phyloP scores from a whole-genome alignment of 2,797 vertebrate genomes.

The Sarcoramphus papa region DNA sequence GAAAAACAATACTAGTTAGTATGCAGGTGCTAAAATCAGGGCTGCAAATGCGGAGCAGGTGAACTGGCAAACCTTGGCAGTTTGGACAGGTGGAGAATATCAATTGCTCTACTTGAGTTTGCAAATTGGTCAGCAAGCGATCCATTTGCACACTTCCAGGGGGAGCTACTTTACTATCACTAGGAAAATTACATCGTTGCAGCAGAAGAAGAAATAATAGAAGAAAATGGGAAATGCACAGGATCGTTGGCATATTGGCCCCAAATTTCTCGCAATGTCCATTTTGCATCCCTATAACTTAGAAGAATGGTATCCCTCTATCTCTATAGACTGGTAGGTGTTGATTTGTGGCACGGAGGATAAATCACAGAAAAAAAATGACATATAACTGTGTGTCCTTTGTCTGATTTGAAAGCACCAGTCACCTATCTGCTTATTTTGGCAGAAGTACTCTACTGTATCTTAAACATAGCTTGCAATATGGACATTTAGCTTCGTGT shows the following conservation, averaged over 20 bases:
- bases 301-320: conserved; percentile 75
- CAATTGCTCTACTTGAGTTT: background rate
- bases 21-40: background rate
- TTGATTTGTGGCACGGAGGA: conserved; percentile 76
- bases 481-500: background rate
- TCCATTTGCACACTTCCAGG: background rate
- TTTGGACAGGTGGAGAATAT: conserved; percentile 11
- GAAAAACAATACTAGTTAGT: background rate
- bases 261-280: conserved; percentile 27
- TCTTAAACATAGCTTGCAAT: conserved; percentile 45
- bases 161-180: background rate
- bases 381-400: conserved; percentile 69
- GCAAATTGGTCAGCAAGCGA: background rate
- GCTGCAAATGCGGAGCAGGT: conserved; percentile 1
- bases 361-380: conserved; percentile 75
- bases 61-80: conserved; percentile 17
- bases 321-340: conserved; percentile 70
- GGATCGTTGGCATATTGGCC: background rate
- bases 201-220: conserved; percentile 4
- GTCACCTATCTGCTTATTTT: conserved; percentile 70
- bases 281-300: conserved; percentile 48
- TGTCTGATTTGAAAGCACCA: conserved; percentile 75
- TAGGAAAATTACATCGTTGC: background rate
- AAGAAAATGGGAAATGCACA: conserved; percentile 1
- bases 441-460: conserved; percentile 64